These are phyloP conservation scores for Dendropsophus ebraccatus DNA, from an alignment of 2,113 vertebrate genomes.

Conservation along the genomic window DNA sequence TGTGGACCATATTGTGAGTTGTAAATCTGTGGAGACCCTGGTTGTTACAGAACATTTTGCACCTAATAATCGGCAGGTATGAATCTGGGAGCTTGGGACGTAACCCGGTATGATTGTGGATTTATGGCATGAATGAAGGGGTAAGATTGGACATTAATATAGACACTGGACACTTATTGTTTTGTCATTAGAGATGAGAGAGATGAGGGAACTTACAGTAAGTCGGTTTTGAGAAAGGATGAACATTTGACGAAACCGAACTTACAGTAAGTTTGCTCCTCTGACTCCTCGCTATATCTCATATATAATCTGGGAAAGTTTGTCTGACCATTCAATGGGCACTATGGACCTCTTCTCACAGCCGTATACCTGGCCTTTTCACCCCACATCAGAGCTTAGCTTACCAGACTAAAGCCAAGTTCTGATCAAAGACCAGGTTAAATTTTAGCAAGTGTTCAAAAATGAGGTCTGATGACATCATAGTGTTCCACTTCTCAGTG, in stretches of 20 bases:
- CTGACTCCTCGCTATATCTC: too few relatives aligned
- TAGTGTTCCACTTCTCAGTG: too few relatives aligned
- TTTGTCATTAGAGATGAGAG: too few relatives aligned
- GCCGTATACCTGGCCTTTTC: background rate
- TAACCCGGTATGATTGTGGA: background rate
- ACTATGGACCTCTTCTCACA: background rate
- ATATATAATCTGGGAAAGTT: background rate
- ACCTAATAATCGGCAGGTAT: background rate
- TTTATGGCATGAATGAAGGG: conserved; percentile 5
- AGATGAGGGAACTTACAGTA: too few relatives aligned
- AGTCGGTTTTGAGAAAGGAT: too few relatives aligned
- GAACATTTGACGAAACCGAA: too few relatives aligned
- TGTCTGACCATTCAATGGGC: background rate
- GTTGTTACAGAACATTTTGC: conserved; percentile 40
- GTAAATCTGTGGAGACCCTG: conserved; percentile 8
- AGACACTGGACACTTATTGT: background rate
- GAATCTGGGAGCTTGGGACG: background rate
- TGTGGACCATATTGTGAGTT: background rate
- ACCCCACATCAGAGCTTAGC: background rate
- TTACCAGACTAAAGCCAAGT: too few relatives aligned
- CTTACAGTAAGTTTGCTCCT: too few relatives aligned
- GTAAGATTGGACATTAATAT: background rate
- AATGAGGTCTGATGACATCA: background rate
- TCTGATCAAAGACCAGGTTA: too few relatives aligned
- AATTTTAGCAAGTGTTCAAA: too few relatives aligned